phyloP scores from a whole-genome alignment of 2,797 vertebrate genomes.

The Mus minutoides region DNA sequence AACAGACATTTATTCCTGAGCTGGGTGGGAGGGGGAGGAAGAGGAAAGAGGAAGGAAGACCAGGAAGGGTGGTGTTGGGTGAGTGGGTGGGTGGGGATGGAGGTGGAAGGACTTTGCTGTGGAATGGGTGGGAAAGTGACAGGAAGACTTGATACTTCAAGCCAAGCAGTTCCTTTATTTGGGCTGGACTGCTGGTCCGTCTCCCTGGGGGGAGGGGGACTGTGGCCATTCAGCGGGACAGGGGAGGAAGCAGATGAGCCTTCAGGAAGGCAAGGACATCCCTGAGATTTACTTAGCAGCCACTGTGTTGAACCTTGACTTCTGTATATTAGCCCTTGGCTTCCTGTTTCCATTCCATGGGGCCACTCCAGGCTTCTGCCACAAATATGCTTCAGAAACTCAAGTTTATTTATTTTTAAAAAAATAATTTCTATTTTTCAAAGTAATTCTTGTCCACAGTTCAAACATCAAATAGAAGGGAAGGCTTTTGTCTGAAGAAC shows the following conservation, averaged over 20 bases:
- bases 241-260: slow-evolving; percentile 80
- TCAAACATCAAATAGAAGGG: slow-evolving; percentile 58
- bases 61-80: slow-evolving; percentile 79
- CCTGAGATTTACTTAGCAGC: slow-evolving; percentile 68
- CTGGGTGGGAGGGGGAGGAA: slow-evolving; percentile 56
- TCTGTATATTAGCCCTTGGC: background rate
- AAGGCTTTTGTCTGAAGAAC: slow-evolving; percentile 58
- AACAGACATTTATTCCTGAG: slow-evolving; percentile 52
- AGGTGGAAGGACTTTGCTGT: slow-evolving; percentile 74
- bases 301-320: slow-evolving; percentile 41
- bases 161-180: slow-evolving; percentile 75
- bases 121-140: slow-evolving; percentile 79
- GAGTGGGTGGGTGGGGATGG: slow-evolving; percentile 67
- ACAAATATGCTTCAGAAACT: slow-evolving; percentile 45
- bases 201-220: slow-evolving; percentile 64
- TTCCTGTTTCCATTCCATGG: slow-evolving; percentile 74
- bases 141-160: slow-evolving; percentile 67
- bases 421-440: slow-evolving; percentile 66
- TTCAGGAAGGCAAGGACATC: slow-evolving; percentile 73
- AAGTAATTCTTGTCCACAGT: slow-evolving; percentile 47
- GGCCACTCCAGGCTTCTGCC: background rate
- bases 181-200: slow-evolving; percentile 31
- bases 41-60: slow-evolving; percentile 81
- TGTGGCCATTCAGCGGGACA: background rate
- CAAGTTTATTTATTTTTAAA: slow-evolving; percentile 61